Percentiles rank a stretch among this genome's conserved stretches.
Conservation (phyloP, 2,797 vertebrate genomes). For the Lacerta agilis region DNA sequence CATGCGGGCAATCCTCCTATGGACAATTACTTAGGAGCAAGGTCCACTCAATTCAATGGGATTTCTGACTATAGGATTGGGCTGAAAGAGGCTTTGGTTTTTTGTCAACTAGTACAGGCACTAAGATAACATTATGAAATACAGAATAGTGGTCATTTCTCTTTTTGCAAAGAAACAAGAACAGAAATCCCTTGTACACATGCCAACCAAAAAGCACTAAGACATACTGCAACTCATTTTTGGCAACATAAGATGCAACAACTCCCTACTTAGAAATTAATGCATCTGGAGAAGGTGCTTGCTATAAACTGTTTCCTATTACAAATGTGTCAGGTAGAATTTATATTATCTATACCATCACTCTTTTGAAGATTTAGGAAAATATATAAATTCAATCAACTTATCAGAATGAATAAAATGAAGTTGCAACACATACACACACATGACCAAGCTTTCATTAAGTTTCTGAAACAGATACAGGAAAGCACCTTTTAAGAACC, state of each 20-base stretch:
- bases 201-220: background rate
- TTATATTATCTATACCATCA: background rate
- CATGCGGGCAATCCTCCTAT: background rate
- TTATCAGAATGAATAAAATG: background rate
- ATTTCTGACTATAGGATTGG: background rate
- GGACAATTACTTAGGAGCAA: background rate
- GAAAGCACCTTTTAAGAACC: slow-evolving; percentile 15
- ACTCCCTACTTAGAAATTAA: background rate
- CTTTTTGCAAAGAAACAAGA: background rate
- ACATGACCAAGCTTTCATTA: background rate
- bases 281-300: background rate
- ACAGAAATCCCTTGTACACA: background rate
- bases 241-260: background rate
- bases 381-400: background rate
- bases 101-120: background rate
- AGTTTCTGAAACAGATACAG: slow-evolving; percentile 40
- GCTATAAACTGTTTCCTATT: background rate
- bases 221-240: background rate
- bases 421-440: background rate
- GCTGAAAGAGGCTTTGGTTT: background rate
- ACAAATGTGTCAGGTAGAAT: background rate
- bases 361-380: background rate
- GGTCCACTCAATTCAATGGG: background rate
- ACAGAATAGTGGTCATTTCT: background rate
- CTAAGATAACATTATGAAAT: background rate